Conservation (phyloP, 2,113 vertebrate species). For the Phoxinus phoxinus region DNA sequence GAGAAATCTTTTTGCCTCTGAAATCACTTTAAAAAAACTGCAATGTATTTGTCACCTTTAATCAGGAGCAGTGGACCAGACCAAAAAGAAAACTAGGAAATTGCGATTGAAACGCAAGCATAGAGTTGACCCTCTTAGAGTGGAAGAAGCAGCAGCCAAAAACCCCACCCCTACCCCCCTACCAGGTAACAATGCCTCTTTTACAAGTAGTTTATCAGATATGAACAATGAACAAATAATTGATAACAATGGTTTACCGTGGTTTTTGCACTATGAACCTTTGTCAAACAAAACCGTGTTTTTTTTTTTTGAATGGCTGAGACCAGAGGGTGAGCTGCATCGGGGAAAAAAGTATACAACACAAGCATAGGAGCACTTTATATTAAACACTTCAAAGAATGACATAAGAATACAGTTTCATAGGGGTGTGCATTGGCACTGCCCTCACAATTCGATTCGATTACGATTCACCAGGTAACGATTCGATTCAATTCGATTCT, state of each 20-base stretch:
- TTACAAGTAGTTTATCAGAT: not conserved
- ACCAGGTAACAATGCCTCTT: constrained; percentile 62
- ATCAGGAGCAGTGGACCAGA: constrained; percentile 69
- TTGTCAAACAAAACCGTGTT: not conserved
- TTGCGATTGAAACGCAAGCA: constrained; percentile 87
- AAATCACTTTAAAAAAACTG: no score
- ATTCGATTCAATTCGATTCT: no score
- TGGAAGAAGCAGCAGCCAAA: constrained; percentile 63
- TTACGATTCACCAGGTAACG: no score
- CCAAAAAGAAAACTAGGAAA: constrained; percentile 84
- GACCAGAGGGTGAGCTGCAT: not conserved
- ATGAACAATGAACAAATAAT: not conserved
- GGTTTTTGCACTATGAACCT: not conserved
- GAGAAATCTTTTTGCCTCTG: not conserved
- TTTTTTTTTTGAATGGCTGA: not conserved
- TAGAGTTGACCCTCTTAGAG: constrained; percentile 86
- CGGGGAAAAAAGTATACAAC: not conserved
- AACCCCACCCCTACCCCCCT: constrained; percentile 69
- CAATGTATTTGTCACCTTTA: not conserved
- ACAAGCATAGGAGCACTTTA: not conserved
- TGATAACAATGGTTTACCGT: not conserved
- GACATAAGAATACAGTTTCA: not conserved
- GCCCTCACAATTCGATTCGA: no score
- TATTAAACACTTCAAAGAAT: not conserved
- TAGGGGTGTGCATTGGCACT: no score